These are phyloP conservation scores for Tauraco hartlaubi DNA, from an alignment of 2,797 vertebrate genomes.

Conservation along the genomic window DNA sequence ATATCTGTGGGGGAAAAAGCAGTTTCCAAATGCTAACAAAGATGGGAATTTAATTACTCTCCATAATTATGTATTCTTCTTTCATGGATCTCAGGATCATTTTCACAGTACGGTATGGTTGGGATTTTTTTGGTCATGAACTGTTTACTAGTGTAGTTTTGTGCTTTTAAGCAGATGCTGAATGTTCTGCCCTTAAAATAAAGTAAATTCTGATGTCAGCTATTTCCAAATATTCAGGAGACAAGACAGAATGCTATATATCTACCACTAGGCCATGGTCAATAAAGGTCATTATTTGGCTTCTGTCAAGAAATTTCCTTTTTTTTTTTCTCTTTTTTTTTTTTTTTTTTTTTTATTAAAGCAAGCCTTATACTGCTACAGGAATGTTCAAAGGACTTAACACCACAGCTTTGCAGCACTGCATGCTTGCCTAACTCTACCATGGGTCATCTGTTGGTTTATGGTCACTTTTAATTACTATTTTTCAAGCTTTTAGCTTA, in stretches of 20 bases:
- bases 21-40: not conserved
- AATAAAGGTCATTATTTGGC: not conserved
- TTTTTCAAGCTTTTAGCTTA: constrained; percentile 19
- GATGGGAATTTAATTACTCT: not conserved
- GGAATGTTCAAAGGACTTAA: not conserved
- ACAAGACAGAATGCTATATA: not conserved
- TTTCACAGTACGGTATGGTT: not conserved
- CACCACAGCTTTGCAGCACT: not conserved
- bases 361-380: not conserved
- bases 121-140: not conserved
- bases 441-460: not conserved
- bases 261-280: not conserved
- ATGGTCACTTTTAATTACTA: constrained; percentile 7
- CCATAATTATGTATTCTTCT: not conserved
- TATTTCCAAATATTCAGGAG: not conserved
- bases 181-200: not conserved
- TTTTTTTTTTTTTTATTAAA: not conserved
- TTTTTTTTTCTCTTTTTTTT: not conserved
- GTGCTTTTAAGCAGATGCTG: not conserved
- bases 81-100: not conserved
- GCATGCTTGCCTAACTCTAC: not conserved
- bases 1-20: not conserved
- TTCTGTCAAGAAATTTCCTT: not conserved
- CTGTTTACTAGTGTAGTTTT: not conserved
- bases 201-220: not conserved